phyloP scores from a whole-genome alignment of 2,113 vertebrate species.

The Lutjanus erythropterus region DNA sequence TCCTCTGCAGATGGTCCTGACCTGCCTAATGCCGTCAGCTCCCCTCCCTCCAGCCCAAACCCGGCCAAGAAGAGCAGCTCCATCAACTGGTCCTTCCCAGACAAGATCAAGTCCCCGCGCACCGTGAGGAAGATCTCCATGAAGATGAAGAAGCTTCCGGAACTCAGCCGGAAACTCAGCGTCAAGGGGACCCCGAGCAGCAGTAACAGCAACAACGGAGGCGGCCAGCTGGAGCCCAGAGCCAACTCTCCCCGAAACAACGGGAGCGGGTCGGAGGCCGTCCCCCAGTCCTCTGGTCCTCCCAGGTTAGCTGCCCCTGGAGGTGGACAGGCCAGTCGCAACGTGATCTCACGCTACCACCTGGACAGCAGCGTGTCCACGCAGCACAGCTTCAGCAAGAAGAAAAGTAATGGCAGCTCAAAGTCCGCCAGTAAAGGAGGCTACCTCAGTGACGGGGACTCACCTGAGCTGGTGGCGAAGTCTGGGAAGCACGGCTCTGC shows the following conservation, averaged over 20 bases:
- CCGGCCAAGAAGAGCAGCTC: conserved; percentile 93
- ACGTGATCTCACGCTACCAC: conserved; percentile 98
- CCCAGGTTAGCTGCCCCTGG: conserved; percentile 83
- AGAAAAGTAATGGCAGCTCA: conserved; percentile 87
- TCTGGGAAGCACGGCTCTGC: conserved; percentile 89
- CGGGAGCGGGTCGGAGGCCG: conserved; percentile 49
- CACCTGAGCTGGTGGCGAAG: conserved; percentile 94
- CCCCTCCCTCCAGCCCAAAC: conserved; percentile 92
- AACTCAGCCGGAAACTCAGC: conserved; percentile 95
- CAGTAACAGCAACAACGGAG: conserved; percentile 76
- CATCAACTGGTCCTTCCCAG: conserved; percentile 97
- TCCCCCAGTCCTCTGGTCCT: conserved; percentile 57
- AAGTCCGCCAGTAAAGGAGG: conserved; percentile 95
- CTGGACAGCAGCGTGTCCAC: conserved; percentile 96
- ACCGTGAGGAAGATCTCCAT: conserved; percentile 98
- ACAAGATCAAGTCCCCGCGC: conserved; percentile 97
- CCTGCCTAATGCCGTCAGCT: conserved; percentile 78
- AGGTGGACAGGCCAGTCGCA: conserved; percentile 88
- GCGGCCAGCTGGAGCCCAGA: conserved; percentile 75
- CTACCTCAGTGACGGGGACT: conserved; percentile 97
- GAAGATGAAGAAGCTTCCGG: conserved; percentile 98
- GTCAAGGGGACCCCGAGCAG: conserved; percentile 89
- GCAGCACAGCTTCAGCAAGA: conserved; percentile 90
- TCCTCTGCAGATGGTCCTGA: conserved; percentile 75
- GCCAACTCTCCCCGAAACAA: conserved; percentile 62